A percentile compares a stretch with the other conserved stretches of the same genome.
These are phyloP conservation scores for Tetramorium simillimum DNA, from an alignment of 1,140 invertebrate genomes.

Conservation along the genomic window DNA sequence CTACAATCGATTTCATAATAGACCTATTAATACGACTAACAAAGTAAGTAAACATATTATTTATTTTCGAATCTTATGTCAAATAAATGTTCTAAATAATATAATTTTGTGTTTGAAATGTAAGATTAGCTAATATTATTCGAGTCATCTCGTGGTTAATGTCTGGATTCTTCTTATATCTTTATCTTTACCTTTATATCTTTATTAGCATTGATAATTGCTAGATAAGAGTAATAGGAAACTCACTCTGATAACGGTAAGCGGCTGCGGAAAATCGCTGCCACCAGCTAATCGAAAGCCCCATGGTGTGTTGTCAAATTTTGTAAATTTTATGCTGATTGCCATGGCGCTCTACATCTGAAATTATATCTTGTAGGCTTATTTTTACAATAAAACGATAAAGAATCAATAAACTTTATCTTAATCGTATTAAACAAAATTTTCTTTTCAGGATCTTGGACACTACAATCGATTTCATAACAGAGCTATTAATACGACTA, in stretches of 20 bases:
- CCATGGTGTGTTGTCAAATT: constrained; percentile 91
- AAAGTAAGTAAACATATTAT: too few species aligned
- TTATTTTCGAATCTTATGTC: too few species aligned
- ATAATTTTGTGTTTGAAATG: not conserved
- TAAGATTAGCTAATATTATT: not conserved
- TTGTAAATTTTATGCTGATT: constrained; percentile 86
- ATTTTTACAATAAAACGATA: not conserved
- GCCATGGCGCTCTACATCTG: constrained; percentile 84
- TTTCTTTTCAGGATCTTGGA: not conserved
- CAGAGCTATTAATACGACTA: not conserved
- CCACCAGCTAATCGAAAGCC: constrained; percentile 95
- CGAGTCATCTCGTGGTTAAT: not conserved
- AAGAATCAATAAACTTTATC: not conserved
- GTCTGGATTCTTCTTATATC: too few species aligned
- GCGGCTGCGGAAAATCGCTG: constrained; percentile 91
- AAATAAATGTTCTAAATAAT: too few species aligned
- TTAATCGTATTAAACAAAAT: not conserved
- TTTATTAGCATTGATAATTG: not conserved
- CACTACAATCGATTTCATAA: not conserved
- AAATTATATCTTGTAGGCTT: constrained; percentile 57
- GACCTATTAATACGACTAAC: too few species aligned
- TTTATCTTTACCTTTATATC: too few species aligned
- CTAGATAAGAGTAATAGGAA: not conserved
- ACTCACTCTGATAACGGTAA: constrained; percentile 93
- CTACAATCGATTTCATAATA: too few species aligned